Conservation (phyloP, 2,888 invertebrate species). For the Nephrotoma guestfalica region DNA sequence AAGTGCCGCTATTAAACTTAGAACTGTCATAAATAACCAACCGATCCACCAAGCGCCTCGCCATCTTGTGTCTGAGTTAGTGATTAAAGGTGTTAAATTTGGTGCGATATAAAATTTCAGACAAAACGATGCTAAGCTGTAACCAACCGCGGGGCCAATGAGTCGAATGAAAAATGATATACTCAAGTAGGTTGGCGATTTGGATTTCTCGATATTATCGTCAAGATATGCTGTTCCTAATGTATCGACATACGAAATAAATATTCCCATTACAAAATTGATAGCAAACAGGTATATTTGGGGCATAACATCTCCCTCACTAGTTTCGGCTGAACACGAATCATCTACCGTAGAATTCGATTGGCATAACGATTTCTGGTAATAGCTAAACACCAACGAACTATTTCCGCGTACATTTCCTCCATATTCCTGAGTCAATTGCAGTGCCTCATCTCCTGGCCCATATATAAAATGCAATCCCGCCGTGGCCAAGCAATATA, state of each 20-base stretch:
- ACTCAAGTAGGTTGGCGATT: conserved; percentile 22
- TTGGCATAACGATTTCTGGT: background rate
- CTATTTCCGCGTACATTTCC: background rate
- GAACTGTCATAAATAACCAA: conserved; percentile 42
- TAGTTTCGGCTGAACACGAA: background rate
- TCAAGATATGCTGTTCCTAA: background rate
- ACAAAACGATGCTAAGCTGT: conserved; percentile 39
- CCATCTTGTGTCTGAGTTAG: conserved; percentile 48
- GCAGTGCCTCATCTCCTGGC: conserved; percentile 40
- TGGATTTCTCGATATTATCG: background rate
- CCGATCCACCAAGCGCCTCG: conserved; percentile 62
- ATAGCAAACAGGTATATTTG: background rate
- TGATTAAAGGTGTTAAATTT: conserved; percentile 39
- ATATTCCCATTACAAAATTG: background rate
- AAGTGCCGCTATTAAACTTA: conserved; percentile 34
- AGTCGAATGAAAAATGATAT: conserved; percentile 43
- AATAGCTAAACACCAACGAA: background rate
- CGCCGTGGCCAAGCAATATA: conserved; percentile 19
- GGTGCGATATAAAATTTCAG: conserved; percentile 44
- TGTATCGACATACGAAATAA: conserved; percentile 9
- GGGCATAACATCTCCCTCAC: background rate
- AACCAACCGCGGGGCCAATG: conserved; percentile 45
- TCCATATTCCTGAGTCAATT: conserved; percentile 36
- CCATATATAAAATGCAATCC: conserved; percentile 46
- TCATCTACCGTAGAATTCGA: background rate